phyloP scores from a whole-genome alignment of 2,797 vertebrate species.

The Amblyraja radiata region DNA sequence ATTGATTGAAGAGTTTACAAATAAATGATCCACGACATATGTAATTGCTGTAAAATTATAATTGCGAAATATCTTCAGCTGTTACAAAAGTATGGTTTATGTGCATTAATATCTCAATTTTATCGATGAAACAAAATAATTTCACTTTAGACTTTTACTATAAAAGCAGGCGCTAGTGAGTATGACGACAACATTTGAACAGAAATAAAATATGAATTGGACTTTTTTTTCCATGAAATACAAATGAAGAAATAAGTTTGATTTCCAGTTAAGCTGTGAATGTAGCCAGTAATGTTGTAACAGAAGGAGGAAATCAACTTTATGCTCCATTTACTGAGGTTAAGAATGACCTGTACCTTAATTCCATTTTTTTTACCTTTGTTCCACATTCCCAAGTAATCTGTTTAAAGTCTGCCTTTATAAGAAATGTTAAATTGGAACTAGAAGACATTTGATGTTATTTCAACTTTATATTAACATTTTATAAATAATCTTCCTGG shows the following conservation, averaged over 20 bases:
- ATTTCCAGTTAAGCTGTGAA: background rate
- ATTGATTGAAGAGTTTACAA: background rate
- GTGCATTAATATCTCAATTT: background rate
- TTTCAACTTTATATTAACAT: background rate
- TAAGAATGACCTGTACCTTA: background rate
- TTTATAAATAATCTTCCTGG: background rate
- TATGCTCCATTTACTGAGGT: background rate
- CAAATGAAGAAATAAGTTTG: background rate
- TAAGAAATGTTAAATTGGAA: background rate
- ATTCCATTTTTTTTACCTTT: background rate
- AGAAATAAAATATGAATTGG: background rate
- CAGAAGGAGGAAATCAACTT: background rate
- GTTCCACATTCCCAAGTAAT: background rate
- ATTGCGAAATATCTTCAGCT: background rate
- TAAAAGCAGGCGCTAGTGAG: background rate
- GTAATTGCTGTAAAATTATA: background rate
- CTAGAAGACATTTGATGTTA: background rate
- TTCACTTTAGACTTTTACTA: background rate
- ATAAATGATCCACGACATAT: background rate
- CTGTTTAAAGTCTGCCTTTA: background rate
- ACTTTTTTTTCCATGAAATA: background rate
- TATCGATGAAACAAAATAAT: background rate
- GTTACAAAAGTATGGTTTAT: background rate
- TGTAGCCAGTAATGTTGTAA: background rate
- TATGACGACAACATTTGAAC: background rate